phyloP scores from a whole-genome alignment of 2,113 vertebrate species.

The Oryctolagus cuniculus region mOryCun1.1 NC_091439.1:110342001-110342500 shows the following conservation, averaged over 20 bases:
- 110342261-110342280: neutral
- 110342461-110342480: neutral
- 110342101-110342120: neutral
- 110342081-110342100: neutral
- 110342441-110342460: neutral
- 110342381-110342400: neutral
- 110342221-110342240: neutral
- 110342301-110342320: neutral
- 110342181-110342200: slow-evolving; percentile 4
- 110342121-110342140: neutral
- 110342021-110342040: neutral
- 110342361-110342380: neutral
- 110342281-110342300: neutral
- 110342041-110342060: neutral
- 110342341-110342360: neutral
- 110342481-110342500: slow-evolving; percentile 33
- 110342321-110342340: too few relatives aligned
- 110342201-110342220: neutral
- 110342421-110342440: neutral
- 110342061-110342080: neutral
- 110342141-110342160: neutral
- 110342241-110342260: neutral
- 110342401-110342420: neutral
- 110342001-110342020: neutral
- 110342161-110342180: neutral